Evolutionary conservation across 2,113 vertebrate species (phyloP), one percentile per base, ranked within the genome.

Genomic region (Seriola quinqueradiata): DNA sequence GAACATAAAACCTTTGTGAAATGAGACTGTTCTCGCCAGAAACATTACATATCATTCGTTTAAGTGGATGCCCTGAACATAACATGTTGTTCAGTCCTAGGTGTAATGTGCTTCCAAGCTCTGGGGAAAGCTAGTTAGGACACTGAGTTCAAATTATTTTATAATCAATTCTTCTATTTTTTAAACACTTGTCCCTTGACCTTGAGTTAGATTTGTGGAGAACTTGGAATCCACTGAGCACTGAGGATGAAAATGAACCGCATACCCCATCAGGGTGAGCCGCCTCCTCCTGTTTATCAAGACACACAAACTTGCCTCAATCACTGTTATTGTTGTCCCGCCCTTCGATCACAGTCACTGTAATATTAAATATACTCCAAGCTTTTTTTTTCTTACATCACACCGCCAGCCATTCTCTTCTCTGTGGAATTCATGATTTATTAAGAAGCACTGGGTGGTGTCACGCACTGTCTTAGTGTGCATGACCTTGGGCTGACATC

Each of bases 401-500:
- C 77, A 75, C 3, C 36, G 28, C 10, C 38, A 4, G 34, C 32
- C 11, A 17, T 44, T 42, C 60, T 71, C 55, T 59, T 66, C 48
- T 54, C 54, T 50, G 52, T 52, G 16, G 65, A 10, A 10, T 32
- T 57, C 34, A 69, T 79, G 66, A 79, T 82, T 84, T 78, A 86
- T 75, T 73, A 38, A 79, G 42, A 61, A 79, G 74, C 57, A 50
- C 8, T 17, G 38, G 71, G 38, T 61, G 77, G 77, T 75, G 79
- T 81, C 81, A 83, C 25, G 34, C 78, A 71, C 44, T 65, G 44
- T 44, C 44, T 77, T 32, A 54, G 48, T 59, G 78, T 55, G 68
- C 36, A 46, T 74, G 60, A 84, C 64, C 69, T 77, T 64, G 63
- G 38, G 34, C 42, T 70, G 55, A 74, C 77, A 84, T 73, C 73